phyloP scores from a whole-genome alignment of 1,140 invertebrate species.

The Drosophila cardini region DNA sequence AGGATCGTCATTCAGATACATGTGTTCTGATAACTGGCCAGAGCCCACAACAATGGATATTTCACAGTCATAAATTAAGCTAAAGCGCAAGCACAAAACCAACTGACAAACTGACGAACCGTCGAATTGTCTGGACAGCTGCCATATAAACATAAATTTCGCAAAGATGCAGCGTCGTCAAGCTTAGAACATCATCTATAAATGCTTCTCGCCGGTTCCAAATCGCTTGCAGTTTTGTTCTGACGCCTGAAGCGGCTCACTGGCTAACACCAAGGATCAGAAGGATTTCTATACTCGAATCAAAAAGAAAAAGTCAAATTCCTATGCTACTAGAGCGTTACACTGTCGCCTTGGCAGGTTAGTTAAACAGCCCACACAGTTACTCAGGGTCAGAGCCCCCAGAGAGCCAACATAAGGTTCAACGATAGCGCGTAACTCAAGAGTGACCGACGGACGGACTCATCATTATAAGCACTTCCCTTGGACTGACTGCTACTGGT shows the following conservation, averaged over 20 bases:
- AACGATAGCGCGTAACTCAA: slow-evolving; percentile 67
- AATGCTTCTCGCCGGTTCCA: slow-evolving; percentile 50
- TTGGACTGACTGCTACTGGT: slow-evolving; percentile 37
- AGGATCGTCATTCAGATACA: slow-evolving; percentile 51
- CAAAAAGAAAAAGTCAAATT: neutral
- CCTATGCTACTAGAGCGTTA: slow-evolving; percentile 49
- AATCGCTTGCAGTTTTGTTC: slow-evolving; percentile 55
- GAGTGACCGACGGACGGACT: slow-evolving; percentile 44
- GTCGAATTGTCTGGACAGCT: slow-evolving; percentile 48
- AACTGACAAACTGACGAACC: slow-evolving; percentile 63
- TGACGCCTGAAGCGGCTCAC: slow-evolving; percentile 37
- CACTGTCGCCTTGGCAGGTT: slow-evolving; percentile 57
- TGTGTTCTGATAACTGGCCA: slow-evolving; percentile 66
- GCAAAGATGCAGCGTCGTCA: slow-evolving; percentile 67
- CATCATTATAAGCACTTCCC: slow-evolving; percentile 79
- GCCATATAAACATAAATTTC: slow-evolving; percentile 77
- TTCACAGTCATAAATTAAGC: slow-evolving; percentile 74
- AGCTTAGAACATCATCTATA: slow-evolving; percentile 62
- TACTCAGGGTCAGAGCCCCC: slow-evolving; percentile 40
- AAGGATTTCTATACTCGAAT: neutral
- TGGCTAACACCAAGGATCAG: slow-evolving; percentile 38
- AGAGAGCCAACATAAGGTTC: slow-evolving; percentile 42
- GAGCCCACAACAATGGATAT: slow-evolving; percentile 69
- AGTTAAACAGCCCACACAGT: slow-evolving; percentile 56
- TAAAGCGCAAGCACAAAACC: slow-evolving; percentile 64